Evolutionary conservation across 2,888 invertebrate genomes (phyloP).

Genomic region (Limnephilus marmoratus): DNA sequence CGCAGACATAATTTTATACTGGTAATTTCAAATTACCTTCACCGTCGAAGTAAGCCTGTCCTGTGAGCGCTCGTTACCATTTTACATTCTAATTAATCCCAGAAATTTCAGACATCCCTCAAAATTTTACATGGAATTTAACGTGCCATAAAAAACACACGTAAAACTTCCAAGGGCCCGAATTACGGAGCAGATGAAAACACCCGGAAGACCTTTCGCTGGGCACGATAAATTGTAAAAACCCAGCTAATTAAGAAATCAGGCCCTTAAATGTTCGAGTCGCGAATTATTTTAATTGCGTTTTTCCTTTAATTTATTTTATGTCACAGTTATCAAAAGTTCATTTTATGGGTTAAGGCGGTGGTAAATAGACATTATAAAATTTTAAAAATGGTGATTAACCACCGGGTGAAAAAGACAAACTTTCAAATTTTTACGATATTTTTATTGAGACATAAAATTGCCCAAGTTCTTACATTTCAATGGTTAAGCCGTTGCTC

Average conservation of each 20-base stretch:
- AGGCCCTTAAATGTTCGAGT: neutral
- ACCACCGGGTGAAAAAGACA: neutral
- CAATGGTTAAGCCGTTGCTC: neutral
- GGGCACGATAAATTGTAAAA: neutral
- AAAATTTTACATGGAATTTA: neutral
- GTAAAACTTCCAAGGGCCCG: neutral
- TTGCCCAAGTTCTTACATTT: neutral
- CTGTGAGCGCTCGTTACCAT: neutral
- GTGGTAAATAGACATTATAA: neutral
- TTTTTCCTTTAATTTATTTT: neutral
- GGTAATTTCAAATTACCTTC: neutral
- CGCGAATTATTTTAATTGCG: neutral
- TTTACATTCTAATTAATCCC: constrained; percentile 4
- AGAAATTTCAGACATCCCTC: neutral
- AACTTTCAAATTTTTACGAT: neutral
- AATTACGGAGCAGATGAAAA: neutral
- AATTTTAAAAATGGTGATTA: neutral
- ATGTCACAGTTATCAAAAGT: neutral
- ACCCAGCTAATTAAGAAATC: neutral
- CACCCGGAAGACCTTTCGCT: neutral
- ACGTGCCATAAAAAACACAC: constrained; percentile 4
- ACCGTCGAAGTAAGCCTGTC: neutral
- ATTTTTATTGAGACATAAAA: neutral
- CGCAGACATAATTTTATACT: neutral
- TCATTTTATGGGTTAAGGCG: neutral